Evolutionary conservation across 2,797 vertebrate genomes (phyloP).

Genomic region (Pipistrellus pygmaeus): DNA sequence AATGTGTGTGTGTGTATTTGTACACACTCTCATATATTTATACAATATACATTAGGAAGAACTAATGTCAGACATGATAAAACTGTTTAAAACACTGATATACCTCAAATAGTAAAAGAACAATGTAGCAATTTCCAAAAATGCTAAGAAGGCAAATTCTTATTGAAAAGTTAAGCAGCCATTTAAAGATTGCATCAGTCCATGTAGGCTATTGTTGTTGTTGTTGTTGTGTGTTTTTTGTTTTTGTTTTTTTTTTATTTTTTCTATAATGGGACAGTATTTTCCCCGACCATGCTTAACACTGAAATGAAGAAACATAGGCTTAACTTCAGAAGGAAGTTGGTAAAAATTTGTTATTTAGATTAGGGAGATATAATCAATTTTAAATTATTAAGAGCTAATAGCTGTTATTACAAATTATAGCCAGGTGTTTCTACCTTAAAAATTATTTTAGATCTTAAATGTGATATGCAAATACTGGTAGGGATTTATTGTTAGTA

Average conservation of each 20-base stretch:
- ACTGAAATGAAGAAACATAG: slow-evolving; percentile 18
- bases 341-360: slow-evolving; percentile 58
- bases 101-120: neutral
- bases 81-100: neutral
- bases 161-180: slow-evolving; percentile 24
- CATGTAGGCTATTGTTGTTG: neutral
- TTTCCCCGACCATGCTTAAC: slow-evolving; percentile 53
- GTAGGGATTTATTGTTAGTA: slow-evolving; percentile 48
- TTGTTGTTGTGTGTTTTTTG: neutral
- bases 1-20: neutral
- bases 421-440: slow-evolving; percentile 63
- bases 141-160: neutral
- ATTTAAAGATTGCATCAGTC: neutral
- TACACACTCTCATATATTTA: neutral
- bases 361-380: slow-evolving; percentile 64
- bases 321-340: neutral
- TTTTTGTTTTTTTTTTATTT: slow-evolving; percentile 46
- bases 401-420: slow-evolving; percentile 50
- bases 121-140: neutral
- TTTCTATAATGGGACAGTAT: slow-evolving; percentile 15
- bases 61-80: neutral
- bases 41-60: neutral
- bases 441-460: slow-evolving; percentile 51
- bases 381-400: slow-evolving; percentile 72
- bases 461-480: slow-evolving; percentile 66